Evolutionary conservation across 2,113 vertebrate species (phyloP), one percentile per base, ranked within the genome.

Genomic region (Sylvia atricapilla): DNA sequence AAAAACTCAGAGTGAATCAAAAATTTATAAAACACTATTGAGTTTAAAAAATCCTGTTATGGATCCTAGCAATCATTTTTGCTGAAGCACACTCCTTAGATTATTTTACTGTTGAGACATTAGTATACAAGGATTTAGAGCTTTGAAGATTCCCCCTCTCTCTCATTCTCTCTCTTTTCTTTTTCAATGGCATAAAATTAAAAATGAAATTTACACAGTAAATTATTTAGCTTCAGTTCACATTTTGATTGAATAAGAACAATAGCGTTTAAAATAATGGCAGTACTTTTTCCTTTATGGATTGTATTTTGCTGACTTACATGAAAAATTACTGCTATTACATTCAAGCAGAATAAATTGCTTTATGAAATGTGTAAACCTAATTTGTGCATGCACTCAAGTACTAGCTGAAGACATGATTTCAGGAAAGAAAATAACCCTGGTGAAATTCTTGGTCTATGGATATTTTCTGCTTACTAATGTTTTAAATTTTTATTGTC

Each of bases 11-110:
- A 97, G 96, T 94, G 97, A 98, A 98, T 98, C 95, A 98, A 98
- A 98, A 98, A 98, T 98, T 97, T 98, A 98, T 98, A 96, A 97
- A 98, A 97, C 62, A 79, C 94, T 97, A 97, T 98, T 98, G 98
- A 98, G 97, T 98, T 98, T 97, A 97, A 98, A 97, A 96, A 98
- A 97, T 98, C 93, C 90, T 96, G 96, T 98, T 98, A 98, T 70
- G 94, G 94, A 97, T 85, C 97, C 82, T 86, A 96, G 96, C 97
- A 98, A 98, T 98, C 97, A 97, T 97, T 98, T 98, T 96, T 96
- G 91, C 96, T 91, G 95, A 96, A 97, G 95, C 92, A 96, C 21
- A 37, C 81, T 93, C 81, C 90, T 97, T 88, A 68, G 95, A 92
- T 95, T 94, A 89, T 91, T 94, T 87, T 94, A 95, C 75, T 96